These are phyloP conservation scores for Scarus forsteni DNA, from an alignment of 2,797 vertebrate species.

Conservation along the genomic window DNA sequence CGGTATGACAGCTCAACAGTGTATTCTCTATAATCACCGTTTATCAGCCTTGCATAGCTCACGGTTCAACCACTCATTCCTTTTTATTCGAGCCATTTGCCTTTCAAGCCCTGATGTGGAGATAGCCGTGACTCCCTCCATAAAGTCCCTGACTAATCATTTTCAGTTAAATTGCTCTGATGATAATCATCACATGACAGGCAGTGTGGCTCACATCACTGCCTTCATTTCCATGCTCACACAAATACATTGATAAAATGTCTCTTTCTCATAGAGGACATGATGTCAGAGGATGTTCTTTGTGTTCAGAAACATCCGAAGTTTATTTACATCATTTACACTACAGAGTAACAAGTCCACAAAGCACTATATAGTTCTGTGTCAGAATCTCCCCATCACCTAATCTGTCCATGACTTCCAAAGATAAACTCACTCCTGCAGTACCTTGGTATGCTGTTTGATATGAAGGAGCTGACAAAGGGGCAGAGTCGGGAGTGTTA, in stretches of 20 bases:
- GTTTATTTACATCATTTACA: constrained; percentile 12
- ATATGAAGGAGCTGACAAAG: not conserved
- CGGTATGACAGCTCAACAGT: not conserved
- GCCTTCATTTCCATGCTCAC: constrained; percentile 29
- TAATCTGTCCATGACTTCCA: not conserved
- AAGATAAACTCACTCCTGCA: not conserved
- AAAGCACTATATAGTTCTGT: not conserved
- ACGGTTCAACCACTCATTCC: not conserved
- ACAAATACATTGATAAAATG: constrained; percentile 19
- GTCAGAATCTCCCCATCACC: not conserved
- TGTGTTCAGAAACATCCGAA: not conserved
- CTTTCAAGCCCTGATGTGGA: constrained; percentile 28
- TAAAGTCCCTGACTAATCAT: constrained; percentile 29
- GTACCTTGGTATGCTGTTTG: not conserved
- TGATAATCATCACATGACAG: constrained; percentile 60
- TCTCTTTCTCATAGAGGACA: not conserved
- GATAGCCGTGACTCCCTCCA: constrained; percentile 1
- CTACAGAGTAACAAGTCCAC: not conserved
- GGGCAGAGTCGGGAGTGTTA: not conserved
- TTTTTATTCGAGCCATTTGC: not conserved
- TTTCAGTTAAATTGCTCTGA: constrained; percentile 38
- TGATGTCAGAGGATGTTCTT: constrained; percentile 1
- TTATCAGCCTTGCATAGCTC: not conserved
- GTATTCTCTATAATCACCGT: not conserved
- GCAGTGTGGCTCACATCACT: constrained; percentile 39